Conservation (phyloP, 2,797 vertebrate species). For the Cichlasoma orientale region DNA sequence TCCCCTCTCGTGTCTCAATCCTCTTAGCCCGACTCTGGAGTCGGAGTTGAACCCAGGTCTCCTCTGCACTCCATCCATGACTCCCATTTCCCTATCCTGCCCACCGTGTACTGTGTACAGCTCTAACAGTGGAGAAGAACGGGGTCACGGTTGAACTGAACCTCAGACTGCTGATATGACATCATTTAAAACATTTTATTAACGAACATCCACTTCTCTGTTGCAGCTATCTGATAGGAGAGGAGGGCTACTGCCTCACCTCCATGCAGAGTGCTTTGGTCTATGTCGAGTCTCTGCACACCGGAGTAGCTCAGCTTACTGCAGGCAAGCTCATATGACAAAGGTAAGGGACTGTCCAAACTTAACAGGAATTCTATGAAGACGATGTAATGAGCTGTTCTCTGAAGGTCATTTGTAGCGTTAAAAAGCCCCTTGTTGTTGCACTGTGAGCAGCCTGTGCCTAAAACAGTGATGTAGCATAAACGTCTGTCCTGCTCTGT, state of each 20-base stretch:
- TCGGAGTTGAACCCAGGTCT: conserved; percentile 23
- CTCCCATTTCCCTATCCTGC: background rate
- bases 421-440: too few relatives aligned
- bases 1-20: conserved; percentile 22
- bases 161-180: too few relatives aligned
- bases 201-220: conserved; percentile 11
- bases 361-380: background rate
- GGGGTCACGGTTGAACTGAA: too few relatives aligned
- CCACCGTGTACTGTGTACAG: background rate
- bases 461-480: too few relatives aligned
- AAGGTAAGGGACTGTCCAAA: conserved; percentile 53
- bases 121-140: background rate
- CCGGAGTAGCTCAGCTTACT: conserved; percentile 38
- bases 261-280: conserved; percentile 93
- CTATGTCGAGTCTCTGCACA: conserved; percentile 87
- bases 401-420: background rate
- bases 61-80: background rate
- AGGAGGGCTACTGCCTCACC: conserved; percentile 96
- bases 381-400: background rate
- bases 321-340: conserved; percentile 59
- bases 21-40: background rate
- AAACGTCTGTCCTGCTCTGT: background rate
- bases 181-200: background rate
- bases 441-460: too few relatives aligned
- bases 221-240: conserved; percentile 91